Conservation (phyloP, 2,888 invertebrate genomes). For the Candidula unifasciata region DNA sequence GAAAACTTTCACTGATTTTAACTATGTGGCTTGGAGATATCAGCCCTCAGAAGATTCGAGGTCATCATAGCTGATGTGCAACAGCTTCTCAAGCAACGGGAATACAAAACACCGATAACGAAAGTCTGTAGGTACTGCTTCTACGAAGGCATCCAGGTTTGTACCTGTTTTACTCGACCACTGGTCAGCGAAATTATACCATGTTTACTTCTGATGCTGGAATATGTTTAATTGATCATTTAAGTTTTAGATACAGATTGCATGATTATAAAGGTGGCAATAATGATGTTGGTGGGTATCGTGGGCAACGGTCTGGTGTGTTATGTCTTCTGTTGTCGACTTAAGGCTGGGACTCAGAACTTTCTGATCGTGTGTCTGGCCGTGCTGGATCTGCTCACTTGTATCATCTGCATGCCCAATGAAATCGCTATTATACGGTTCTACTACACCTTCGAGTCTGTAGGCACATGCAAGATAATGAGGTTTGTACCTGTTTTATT, state of each 20-base stretch:
- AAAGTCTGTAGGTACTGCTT: no score
- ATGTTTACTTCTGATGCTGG: constrained; percentile 7
- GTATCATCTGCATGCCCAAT: constrained; percentile 63
- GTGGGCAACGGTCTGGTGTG: constrained; percentile 64
- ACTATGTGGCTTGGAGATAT: no score
- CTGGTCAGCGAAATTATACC: not conserved
- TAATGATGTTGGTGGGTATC: constrained; percentile 62
- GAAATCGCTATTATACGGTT: constrained; percentile 66
- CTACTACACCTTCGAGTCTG: constrained; percentile 61
- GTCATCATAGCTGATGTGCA: no score
- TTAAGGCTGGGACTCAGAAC: constrained; percentile 60
- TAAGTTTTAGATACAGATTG: no score
- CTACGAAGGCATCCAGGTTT: no score
- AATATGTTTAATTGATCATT: constrained; percentile 49
- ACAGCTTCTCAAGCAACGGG: no score
- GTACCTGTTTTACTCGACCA: no score
- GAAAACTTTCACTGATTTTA: no score
- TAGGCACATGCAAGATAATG: constrained; percentile 61
- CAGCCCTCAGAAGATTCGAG: no score
- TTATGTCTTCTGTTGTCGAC: constrained; percentile 60
- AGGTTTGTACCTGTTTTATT: constrained; percentile 47
- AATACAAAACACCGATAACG: no score
- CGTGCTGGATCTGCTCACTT: constrained; percentile 62
- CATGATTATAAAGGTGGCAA: constrained; percentile 50
- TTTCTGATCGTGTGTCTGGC: constrained; percentile 64